Conservation (phyloP, 2,888 invertebrate genomes). For the Leptopterna dolabrata region DNA sequence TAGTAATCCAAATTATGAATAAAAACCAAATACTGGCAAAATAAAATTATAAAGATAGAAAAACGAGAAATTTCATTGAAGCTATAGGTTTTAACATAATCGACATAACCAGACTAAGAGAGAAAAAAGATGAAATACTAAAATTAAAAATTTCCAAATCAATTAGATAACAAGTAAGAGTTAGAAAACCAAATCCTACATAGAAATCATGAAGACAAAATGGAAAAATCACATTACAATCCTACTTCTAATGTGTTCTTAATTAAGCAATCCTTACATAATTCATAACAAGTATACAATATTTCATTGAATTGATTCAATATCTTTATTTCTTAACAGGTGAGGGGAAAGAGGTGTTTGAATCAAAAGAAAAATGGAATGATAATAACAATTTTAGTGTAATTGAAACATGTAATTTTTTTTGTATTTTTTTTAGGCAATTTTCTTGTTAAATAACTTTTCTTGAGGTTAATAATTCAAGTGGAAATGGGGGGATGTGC, state of each 20-base stretch:
- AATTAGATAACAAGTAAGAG: not conserved
- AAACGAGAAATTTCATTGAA: not conserved
- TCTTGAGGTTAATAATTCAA: constrained; percentile 2
- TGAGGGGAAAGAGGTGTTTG: constrained; percentile 13
- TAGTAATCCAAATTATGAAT: not conserved
- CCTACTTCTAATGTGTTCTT: constrained; percentile 48
- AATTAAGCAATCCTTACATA: constrained; percentile 43
- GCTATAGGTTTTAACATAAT: not conserved
- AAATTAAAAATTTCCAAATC: not conserved
- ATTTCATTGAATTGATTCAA: constrained; percentile 25
- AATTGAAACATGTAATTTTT: constrained; percentile 8
- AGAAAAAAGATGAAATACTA: not conserved
- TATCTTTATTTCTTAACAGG: constrained; percentile 6
- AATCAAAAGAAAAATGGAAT: constrained; percentile 42
- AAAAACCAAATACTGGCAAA: not conserved
- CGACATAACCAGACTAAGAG: not conserved
- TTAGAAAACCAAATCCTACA: constrained; percentile 23
- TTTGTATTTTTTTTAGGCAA: constrained; percentile 12
- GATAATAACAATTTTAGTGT: constrained; percentile 39
- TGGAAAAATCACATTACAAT: constrained; percentile 33
- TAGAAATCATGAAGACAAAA: not conserved
- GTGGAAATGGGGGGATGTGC: not conserved
- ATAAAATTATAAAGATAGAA: not conserved
- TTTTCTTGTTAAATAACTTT: not conserved
- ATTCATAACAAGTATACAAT: constrained; percentile 18